These are phyloP conservation scores for Enteromius unitaeniatus DNA, from an alignment of 2,797 vertebrate genomes.

Conservation along the genomic window DNA sequence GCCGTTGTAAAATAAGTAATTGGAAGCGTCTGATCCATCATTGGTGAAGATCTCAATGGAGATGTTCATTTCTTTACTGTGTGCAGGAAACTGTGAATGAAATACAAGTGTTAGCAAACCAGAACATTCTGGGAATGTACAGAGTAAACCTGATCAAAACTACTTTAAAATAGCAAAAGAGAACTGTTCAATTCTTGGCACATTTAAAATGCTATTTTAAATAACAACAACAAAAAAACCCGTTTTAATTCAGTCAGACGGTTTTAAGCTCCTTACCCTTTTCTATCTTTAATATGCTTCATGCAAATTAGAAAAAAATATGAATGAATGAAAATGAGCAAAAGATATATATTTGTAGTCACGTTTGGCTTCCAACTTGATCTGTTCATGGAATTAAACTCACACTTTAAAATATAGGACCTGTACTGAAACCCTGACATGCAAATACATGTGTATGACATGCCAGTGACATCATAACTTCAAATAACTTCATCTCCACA, in stretches of 20 bases:
- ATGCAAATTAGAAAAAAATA: not conserved
- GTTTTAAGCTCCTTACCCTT: not conserved
- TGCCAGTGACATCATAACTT: not conserved
- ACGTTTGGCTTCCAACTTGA: too few species aligned
- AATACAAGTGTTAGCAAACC: not conserved
- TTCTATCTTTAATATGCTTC: not conserved
- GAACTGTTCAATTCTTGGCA: not conserved
- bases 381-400: not conserved
- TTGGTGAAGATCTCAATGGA: not conserved
- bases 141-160: not conserved
- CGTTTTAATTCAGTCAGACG: not conserved
- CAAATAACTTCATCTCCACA: not conserved
- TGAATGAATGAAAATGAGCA: not conserved
- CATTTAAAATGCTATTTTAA: not conserved
- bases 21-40: not conserved
- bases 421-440: not conserved
- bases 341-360: not conserved
- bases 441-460: not conserved
- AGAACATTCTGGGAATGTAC: not conserved
- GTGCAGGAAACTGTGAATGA: not conserved
- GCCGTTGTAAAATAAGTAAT: not conserved
- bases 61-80: conserved; percentile 19
- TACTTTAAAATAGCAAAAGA: not conserved
- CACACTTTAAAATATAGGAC: not conserved
- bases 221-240: not conserved